Base-by-base conservation (phyloP, 2,113 vertebrate genomes). In the Polypterus senegalus region DNA sequence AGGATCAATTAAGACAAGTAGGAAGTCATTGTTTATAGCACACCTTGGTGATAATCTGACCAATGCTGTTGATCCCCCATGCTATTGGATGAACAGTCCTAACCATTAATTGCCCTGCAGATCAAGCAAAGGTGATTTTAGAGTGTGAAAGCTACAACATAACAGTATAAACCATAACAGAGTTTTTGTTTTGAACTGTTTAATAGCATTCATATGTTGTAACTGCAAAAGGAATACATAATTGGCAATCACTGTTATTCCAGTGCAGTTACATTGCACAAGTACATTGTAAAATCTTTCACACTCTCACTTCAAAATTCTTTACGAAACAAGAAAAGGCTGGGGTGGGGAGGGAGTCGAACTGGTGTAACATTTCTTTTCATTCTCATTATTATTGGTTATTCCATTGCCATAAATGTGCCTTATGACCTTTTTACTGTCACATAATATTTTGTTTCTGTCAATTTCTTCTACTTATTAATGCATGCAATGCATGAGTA, bases 1-100 rank as follows among this genome's bases (percentile, higher is more conserved):
- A 68, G 94, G 94, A 97, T 99, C 96, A 90, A 91, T 98, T 95
- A 99, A 97, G 91, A 99, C 96, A 99, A 99, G 96, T 99, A 99
- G 92, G 96, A 92, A 77, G 88, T 86, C 81, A 78, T 80, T 82
- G 73, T 91, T 91, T 90, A 88, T 91, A 91, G 88, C 88, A 81
- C 86, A 69, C 89, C 89, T 76, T 83, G 89, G 88, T 85, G 86
- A 83, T 83, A 83, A 89, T 85, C 83, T 86, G 83, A 88, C 79
- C 71, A 82, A 66, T 78, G 83, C 64, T 77, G 75, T 82, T 81
- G 78, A 81, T 82, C 79, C 80, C 80, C 72, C 81, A 83, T 77
- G 81, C 86, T 88, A 81, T 81, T 86, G 80, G 87, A 79, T 78
- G 83, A 82, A 85, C 80, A 72, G 79, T 67, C 71, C 69, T 81